Conservation (phyloP, 2,888 invertebrate genomes). For the Anagyrus pseudococci region DNA sequence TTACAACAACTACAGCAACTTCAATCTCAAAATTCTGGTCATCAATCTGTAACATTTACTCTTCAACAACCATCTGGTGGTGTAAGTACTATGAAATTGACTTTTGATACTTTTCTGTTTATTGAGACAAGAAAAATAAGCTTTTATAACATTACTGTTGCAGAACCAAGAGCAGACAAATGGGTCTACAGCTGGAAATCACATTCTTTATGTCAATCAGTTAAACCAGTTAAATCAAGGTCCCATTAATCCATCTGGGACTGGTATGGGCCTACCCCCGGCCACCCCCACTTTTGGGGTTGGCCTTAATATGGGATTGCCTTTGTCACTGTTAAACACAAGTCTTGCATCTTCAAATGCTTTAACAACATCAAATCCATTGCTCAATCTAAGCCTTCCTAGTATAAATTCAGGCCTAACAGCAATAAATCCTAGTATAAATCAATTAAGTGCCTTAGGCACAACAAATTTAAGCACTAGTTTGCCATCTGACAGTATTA, state of each 20-base stretch:
- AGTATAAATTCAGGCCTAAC: conserved; percentile 57
- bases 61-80: conserved; percentile 58
- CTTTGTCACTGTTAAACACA: conserved; percentile 58
- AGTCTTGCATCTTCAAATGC: conserved; percentile 60
- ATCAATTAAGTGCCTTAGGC: conserved; percentile 57
- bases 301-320: conserved; percentile 62
- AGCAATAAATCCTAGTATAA: conserved; percentile 58
- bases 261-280: conserved; percentile 62
- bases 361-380: conserved; percentile 60
- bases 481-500: conserved; percentile 58
- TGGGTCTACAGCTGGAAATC: conserved; percentile 59
- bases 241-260: conserved; percentile 59
- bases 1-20: conserved; percentile 59
- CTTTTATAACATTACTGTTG: background rate
- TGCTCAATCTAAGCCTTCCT: conserved; percentile 59
- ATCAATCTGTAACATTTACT: conserved; percentile 59
- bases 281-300: conserved; percentile 63
- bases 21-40: conserved; percentile 57
- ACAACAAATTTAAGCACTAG: conserved; percentile 55
- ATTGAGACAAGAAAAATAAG: background rate
- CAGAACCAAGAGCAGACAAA: conserved; percentile 58
- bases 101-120: background rate
- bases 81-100: conserved; percentile 47
- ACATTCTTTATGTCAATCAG: conserved; percentile 60
- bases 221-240: conserved; percentile 60